Percentiles rank a stretch among this genome's conserved stretches.
Evolutionary conservation across 1,140 invertebrate species (phyloP).

Genomic region (Drosophila tsacasi): DNA sequence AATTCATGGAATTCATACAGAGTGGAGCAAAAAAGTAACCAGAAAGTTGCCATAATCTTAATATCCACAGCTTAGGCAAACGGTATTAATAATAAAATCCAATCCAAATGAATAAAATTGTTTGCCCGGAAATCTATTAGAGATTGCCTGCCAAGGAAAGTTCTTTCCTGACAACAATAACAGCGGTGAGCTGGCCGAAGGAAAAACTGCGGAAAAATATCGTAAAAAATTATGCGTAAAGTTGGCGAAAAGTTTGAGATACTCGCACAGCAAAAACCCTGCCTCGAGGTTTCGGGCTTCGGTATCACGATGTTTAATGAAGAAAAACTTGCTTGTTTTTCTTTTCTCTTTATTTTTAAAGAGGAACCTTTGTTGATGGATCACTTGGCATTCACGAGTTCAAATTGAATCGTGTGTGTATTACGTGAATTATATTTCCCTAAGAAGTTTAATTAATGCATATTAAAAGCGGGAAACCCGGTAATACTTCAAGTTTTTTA

Average conservation of each 20-base stretch:
- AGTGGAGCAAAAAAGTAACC: neutral
- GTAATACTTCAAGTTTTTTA: neutral
- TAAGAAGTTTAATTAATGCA: constrained; percentile 3
- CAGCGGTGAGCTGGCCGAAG: constrained; percentile 12
- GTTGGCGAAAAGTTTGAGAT: constrained; percentile 45
- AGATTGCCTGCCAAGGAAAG: constrained; percentile 13
- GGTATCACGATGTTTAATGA: constrained; percentile 42
- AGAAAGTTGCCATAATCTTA: constrained; percentile 25
- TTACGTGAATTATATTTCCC: neutral
- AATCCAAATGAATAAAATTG: constrained; percentile 39
- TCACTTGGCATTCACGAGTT: constrained; percentile 5
- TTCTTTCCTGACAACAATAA: constrained; percentile 28
- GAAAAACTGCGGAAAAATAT: constrained; percentile 46
- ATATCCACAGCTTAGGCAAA: constrained; percentile 38
- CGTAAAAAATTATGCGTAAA: constrained; percentile 60
- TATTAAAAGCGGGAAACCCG: neutral
- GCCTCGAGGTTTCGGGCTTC: constrained; percentile 18
- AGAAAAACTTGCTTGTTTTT: constrained; percentile 35
- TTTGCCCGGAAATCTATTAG: constrained; percentile 44
- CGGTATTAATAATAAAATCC: constrained; percentile 43
- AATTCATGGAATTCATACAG: constrained; percentile 11
- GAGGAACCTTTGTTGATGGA: constrained; percentile 14
- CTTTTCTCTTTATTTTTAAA: neutral
- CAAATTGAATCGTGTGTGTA: neutral
- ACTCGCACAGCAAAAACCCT: constrained; percentile 34